Conservation (phyloP, 2,888 invertebrate genomes). For the Diplolepis rosae region DNA sequence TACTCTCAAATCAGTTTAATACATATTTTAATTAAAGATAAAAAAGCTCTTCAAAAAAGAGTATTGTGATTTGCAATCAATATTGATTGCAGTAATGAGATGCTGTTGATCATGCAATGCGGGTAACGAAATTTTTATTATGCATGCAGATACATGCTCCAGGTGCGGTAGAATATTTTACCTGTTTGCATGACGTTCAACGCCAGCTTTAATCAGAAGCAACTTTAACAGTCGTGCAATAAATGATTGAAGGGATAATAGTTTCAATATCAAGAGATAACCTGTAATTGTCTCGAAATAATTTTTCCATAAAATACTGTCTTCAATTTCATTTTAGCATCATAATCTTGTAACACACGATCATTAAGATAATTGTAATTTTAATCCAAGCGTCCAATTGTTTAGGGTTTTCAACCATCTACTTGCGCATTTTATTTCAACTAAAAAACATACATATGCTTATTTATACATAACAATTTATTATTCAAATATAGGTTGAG, state of each 20-base stretch:
- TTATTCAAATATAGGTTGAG: no score
- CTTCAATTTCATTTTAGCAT: neutral
- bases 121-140: constrained; percentile 3
- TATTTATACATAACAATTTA: no score
- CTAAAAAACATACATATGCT: no score
- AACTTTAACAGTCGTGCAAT: neutral
- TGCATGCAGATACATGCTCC: constrained; percentile 4
- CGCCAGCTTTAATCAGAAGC: neutral
- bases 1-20: neutral
- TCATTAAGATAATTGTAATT: neutral
- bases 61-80: neutral
- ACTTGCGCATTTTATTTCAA: neutral
- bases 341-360: neutral
- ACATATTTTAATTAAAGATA: neutral
- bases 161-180: neutral
- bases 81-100: neutral
- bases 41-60: no score
- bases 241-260: constrained; percentile 12
- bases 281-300: neutral
- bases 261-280: neutral
- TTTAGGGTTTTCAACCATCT: neutral
- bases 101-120: neutral
- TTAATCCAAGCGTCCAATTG: neutral
- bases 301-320: neutral
- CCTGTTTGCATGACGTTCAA: constrained; percentile 10